These are phyloP conservation scores for Pachliopta kotzebuea DNA, from an alignment of 2,888 invertebrate species.

Conservation along the genomic window DNA sequence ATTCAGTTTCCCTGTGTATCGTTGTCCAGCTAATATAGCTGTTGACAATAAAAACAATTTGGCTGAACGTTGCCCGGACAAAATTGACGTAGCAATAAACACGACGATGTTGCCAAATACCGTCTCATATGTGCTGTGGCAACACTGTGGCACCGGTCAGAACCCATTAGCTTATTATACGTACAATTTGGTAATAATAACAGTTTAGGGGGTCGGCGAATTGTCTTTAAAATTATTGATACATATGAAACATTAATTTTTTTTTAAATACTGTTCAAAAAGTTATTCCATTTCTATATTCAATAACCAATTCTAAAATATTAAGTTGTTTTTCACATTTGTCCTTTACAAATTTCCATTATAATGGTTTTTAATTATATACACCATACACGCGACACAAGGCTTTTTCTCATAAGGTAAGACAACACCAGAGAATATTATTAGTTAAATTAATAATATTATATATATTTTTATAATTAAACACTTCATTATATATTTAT, in stretches of 20 bases:
- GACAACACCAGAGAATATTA: too few relatives aligned
- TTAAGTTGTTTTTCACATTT: background rate
- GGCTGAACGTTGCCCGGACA: conserved; percentile 47
- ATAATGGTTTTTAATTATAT: background rate
- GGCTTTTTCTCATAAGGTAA: too few relatives aligned
- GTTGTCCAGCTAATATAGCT: conserved; percentile 7
- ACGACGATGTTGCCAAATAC: conserved; percentile 54
- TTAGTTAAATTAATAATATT: too few relatives aligned
- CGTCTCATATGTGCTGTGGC: conserved; percentile 25
- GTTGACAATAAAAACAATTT: conserved; percentile 49
- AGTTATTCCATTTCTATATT: background rate
- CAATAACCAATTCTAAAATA: background rate
- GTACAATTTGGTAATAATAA: conserved; percentile 17
- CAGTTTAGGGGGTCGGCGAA: background rate
- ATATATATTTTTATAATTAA: too few relatives aligned
- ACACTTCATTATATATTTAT: too few relatives aligned
- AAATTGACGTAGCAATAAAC: conserved; percentile 54
- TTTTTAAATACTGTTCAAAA: background rate
- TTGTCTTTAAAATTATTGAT: conserved; percentile 5
- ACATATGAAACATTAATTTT: too few relatives aligned
- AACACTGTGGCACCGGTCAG: conserved; percentile 11
- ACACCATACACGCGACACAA: too few relatives aligned
- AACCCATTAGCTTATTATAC: conserved; percentile 20
- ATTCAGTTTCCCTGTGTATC: background rate
- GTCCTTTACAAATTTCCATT: background rate